Base-by-base conservation (phyloP, 2,888 invertebrate species). In the Toxonevra muliebris region DNA sequence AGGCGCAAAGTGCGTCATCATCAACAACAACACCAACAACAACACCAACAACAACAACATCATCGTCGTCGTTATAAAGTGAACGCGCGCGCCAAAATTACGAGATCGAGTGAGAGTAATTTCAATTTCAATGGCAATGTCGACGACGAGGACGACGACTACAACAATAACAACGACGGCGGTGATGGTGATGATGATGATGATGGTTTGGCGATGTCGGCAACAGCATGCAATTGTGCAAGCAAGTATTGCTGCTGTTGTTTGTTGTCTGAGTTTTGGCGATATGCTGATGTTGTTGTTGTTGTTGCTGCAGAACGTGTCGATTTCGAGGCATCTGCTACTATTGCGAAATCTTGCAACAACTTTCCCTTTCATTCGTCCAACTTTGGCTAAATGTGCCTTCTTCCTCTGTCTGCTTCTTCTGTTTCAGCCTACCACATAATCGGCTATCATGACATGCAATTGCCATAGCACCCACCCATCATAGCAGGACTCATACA, bases 41-140 rank as follows among this genome's bases (percentile, higher is more conserved):
- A 48, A 15, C 50, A 48, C 2, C 8, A 4, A 8, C 50, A 15
- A 15, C 61, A 43, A 67, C 55, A 68, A 65, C 54, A 53, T 68
- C 64, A 54, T 19, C 40, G 57, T 19, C 60, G 43, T 60, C 59
- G n/a, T n/a, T n/a, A n/a, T n/a, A n/a, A n/a, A n/a, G n/a, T n/a
- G n/a, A n/a, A n/a, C n/a, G n/a, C n/a, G 59, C 59, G 65, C 65
- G 61, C 68, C 68, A 54, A 42, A 59, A 48, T 52, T 55, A 54
- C 45, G 61, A 50, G 61, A 40, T 64, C 54, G 64, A 54, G 55
- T 60, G 60, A 53, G 63, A 68, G 68, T 67, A 70, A 66, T 70
- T 72, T 67, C 66, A 66, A 68, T 65, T 67, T 68, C 69, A 71
- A 64, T 68, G 63, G 61, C 66, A 69, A 59, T 57, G 52, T 53